phyloP scores from a whole-genome alignment of 2,797 vertebrate species.

The Thripadectes ignobilis region DNA sequence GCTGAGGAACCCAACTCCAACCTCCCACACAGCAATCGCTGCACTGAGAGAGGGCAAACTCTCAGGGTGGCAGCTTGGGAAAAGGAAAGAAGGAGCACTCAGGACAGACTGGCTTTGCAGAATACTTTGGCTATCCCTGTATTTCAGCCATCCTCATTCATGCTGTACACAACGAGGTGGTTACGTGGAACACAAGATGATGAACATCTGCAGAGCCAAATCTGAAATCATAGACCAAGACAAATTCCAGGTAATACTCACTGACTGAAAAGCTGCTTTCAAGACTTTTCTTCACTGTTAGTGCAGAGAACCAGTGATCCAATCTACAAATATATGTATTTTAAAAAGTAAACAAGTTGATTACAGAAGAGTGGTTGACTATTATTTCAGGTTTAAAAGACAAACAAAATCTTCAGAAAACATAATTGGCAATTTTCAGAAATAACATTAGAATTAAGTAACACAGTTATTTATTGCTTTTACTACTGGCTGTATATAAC shows the following conservation, averaged over 20 bases:
- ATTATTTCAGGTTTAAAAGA: not conserved
- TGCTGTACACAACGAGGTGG: not conserved
- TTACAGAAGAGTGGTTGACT: not conserved
- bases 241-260: not conserved
- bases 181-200: not conserved
- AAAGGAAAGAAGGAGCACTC: not conserved
- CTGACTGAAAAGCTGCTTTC: not conserved
- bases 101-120: not conserved
- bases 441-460: slow-evolving; percentile 6
- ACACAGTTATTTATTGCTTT: not conserved
- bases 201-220: not conserved
- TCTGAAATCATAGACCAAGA: not conserved
- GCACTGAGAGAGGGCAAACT: not conserved
- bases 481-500: not conserved
- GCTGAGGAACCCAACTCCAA: not conserved
- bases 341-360: not conserved
- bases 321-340: not conserved
- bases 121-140: not conserved
- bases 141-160: not conserved
- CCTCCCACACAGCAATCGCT: not conserved
- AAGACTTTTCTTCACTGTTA: not conserved
- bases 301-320: not conserved
- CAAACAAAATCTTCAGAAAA: not conserved
- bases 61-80: not conserved
- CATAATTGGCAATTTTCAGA: not conserved